phyloP scores from a whole-genome alignment of 2,797 vertebrate species.

The Craterocephalus amniculus region DNA sequence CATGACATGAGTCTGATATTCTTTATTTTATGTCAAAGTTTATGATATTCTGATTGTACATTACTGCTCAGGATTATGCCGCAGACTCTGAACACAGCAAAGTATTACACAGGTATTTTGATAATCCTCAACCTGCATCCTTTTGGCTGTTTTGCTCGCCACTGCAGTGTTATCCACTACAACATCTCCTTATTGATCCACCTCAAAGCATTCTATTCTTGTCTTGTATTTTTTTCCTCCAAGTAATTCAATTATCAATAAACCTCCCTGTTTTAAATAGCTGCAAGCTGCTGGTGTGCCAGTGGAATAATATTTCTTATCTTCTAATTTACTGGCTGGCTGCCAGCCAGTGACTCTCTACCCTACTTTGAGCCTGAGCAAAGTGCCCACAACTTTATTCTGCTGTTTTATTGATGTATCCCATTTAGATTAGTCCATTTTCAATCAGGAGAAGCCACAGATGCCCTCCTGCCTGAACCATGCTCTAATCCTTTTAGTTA shows the following conservation, averaged over 20 bases:
- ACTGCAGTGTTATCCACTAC: slow-evolving; percentile 58
- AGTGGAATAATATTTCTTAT: slow-evolving; percentile 83
- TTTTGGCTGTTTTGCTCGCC: slow-evolving; percentile 28
- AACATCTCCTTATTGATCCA: slow-evolving; percentile 73
- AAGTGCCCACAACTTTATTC: slow-evolving; percentile 89
- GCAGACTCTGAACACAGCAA: neutral
- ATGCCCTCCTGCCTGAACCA: slow-evolving; percentile 68
- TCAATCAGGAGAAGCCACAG: slow-evolving; percentile 79
- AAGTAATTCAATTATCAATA: slow-evolving; percentile 83
- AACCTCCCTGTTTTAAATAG: slow-evolving; percentile 78
- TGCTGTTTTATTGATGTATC: slow-evolving; percentile 84
- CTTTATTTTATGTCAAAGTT: too few species aligned
- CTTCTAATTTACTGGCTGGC: slow-evolving; percentile 81
- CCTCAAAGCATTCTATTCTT: slow-evolving; percentile 76
- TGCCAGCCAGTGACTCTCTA: slow-evolving; percentile 75
- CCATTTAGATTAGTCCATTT: slow-evolving; percentile 88
- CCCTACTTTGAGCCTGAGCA: slow-evolving; percentile 77
- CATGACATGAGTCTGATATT: neutral
- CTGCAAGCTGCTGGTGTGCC: slow-evolving; percentile 70
- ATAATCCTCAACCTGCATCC: slow-evolving; percentile 22
- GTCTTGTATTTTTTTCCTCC: slow-evolving; percentile 68
- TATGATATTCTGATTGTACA: neutral
- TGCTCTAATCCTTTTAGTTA: slow-evolving; percentile 89
- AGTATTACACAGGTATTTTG: slow-evolving; percentile 7
- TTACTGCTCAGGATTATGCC: neutral